Evolutionary conservation across 2,113 vertebrate genomes (phyloP).

Genomic region (Peromyscus californicus): DNA sequence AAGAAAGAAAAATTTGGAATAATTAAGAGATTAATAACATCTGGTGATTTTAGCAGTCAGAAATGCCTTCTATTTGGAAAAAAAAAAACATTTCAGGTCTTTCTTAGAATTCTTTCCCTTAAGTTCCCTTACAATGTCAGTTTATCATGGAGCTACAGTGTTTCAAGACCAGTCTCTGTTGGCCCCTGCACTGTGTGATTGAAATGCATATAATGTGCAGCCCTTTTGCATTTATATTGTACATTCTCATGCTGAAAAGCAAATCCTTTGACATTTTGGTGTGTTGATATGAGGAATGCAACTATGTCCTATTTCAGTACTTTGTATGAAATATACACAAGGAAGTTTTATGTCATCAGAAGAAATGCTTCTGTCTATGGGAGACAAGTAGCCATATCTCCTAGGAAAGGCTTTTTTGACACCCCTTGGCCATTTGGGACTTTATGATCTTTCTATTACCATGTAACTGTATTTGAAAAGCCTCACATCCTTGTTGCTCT

Average conservation of each 20-base stretch:
- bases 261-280: slow-evolving; percentile 79
- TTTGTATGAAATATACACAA: slow-evolving; percentile 32
- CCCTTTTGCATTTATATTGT: slow-evolving; percentile 36
- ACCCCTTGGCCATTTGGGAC: slow-evolving; percentile 22
- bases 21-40: not conserved
- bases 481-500: slow-evolving; percentile 51
- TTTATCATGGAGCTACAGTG: not conserved
- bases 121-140: not conserved
- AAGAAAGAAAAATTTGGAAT: not conserved
- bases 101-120: not conserved
- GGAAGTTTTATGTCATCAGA: slow-evolving; percentile 68
- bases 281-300: slow-evolving; percentile 59
- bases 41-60: not conserved
- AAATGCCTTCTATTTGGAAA: rapidly evolving
- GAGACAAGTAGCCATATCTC: slow-evolving; percentile 56
- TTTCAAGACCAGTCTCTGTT: not conserved
- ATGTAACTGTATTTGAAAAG: slow-evolving; percentile 41
- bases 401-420: slow-evolving; percentile 54
- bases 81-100: not conserved
- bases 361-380: slow-evolving; percentile 46
- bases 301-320: slow-evolving; percentile 47
- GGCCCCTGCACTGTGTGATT: slow-evolving; percentile 34
- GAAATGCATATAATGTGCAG: not conserved
- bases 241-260: slow-evolving; percentile 73
- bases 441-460: slow-evolving; percentile 62